A percentile compares a stretch with the other conserved stretches of the same genome.
phyloP scores from a whole-genome alignment of 2,113 vertebrate species.

The Lepisosteus oculatus region DNA sequence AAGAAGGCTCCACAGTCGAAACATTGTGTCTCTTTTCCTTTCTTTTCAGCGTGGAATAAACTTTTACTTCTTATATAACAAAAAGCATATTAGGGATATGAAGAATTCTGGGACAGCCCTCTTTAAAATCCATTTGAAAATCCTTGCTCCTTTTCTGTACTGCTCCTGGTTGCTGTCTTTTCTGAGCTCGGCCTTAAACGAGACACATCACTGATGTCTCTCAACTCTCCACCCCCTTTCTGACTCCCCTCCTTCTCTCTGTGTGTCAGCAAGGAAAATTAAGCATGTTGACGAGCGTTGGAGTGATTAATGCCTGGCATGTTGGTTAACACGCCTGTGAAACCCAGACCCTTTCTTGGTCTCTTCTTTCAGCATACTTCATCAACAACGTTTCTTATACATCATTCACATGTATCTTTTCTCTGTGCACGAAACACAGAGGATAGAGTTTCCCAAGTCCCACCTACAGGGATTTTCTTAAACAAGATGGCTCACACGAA shows the following conservation, averaged over 20 bases:
- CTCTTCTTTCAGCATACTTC: slow-evolving; percentile 48
- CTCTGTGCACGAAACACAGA: slow-evolving; percentile 49
- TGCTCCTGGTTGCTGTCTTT: too few species aligned
- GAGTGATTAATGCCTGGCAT: slow-evolving; percentile 5
- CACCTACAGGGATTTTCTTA: slow-evolving; percentile 60
- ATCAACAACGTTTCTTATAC: slow-evolving; percentile 43
- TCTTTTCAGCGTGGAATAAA: too few species aligned
- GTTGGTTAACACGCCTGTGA: not conserved
- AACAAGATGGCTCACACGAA: slow-evolving; percentile 51
- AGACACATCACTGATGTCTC: not conserved
- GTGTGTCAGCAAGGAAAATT: slow-evolving; percentile 5
- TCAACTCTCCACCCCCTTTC: not conserved
- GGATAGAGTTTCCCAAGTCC: slow-evolving; percentile 60
- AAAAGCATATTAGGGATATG: too few species aligned
- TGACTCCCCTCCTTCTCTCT: not conserved
- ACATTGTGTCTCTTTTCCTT: too few species aligned
- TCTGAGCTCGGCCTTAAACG: not conserved
- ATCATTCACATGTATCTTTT: slow-evolving; percentile 60
- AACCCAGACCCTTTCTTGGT: slow-evolving; percentile 23
- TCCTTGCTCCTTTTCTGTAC: too few species aligned
- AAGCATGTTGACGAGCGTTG: not conserved
- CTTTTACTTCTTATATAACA: too few species aligned
- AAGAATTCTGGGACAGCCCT: too few species aligned
- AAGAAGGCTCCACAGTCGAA: too few species aligned
- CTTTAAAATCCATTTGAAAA: too few species aligned